Evolutionary conservation across 2,113 vertebrate species (phyloP).

Genomic region (zebrafish (Danio rerio)): DNA sequence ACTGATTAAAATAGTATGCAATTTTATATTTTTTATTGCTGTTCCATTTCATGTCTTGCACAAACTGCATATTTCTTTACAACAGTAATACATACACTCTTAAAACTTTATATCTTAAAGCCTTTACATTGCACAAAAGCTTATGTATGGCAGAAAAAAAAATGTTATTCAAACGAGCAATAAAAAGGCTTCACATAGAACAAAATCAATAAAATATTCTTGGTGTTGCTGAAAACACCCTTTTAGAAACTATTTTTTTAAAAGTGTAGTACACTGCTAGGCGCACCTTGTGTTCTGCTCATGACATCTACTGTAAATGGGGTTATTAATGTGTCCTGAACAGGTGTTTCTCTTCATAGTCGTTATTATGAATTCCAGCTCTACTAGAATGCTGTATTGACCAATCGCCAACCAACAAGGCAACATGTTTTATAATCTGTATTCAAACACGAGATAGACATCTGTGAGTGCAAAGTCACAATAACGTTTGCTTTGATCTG

Average conservation of each 20-base stretch:
- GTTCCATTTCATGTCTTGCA: not conserved
- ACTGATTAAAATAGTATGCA: no score
- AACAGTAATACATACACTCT: not conserved
- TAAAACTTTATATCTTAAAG: no score
- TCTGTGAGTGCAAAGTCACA: slow-evolving; percentile 9
- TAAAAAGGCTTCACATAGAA: no score
- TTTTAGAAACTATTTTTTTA: no score
- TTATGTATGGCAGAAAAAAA: no score
- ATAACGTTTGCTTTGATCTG: slow-evolving; percentile 52
- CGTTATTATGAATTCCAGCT: not conserved
- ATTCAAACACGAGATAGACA: not conserved
- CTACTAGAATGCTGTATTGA: not conserved
- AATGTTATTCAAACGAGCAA: no score
- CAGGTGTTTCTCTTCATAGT: not conserved
- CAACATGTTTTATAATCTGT: not conserved
- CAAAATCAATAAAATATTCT: no score
- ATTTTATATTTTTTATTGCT: no score
- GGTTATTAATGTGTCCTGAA: not conserved
- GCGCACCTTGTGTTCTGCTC: not conserved
- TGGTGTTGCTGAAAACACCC: no score
- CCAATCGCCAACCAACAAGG: not conserved
- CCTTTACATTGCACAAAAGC: no score
- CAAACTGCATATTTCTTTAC: not conserved
- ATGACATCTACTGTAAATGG: not conserved
- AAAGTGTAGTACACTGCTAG: no score